Conservation (phyloP, 2,797 vertebrate species). For the Coilia nasus region DNA sequence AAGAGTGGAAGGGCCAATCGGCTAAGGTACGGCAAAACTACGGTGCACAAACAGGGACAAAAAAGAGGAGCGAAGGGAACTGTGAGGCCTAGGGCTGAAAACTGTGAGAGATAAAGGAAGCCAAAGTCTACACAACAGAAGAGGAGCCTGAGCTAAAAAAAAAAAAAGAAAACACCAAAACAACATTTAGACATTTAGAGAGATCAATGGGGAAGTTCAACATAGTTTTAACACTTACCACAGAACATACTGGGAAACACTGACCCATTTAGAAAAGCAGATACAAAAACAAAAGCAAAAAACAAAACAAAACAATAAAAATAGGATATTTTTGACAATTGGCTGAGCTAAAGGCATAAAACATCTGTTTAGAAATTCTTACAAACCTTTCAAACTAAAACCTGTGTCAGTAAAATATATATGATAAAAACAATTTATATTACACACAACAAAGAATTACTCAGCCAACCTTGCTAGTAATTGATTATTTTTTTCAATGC, state of each 20-base stretch:
- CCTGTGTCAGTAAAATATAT: not conserved
- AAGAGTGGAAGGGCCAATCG: not conserved
- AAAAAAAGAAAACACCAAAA: constrained; percentile 66
- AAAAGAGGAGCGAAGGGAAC: constrained; percentile 47
- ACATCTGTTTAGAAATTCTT: not conserved
- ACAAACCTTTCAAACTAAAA: not conserved
- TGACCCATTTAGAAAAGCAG: constrained; percentile 71
- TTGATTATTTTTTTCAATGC: not conserved
- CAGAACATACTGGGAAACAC: constrained; percentile 69
- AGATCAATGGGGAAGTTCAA: constrained; percentile 53
- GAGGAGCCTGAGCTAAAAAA: constrained; percentile 42
- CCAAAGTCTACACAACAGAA: constrained; percentile 41
- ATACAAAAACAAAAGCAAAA: constrained; percentile 53
- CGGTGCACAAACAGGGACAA: not conserved
- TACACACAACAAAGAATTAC: not conserved
- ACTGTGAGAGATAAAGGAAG: constrained; percentile 60
- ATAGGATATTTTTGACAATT: constrained; percentile 43
- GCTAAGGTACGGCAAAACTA: not conserved
- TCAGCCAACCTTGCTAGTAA: not conserved
- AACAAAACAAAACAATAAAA: constrained; percentile 57
- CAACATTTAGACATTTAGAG: constrained; percentile 60
- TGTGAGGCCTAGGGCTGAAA: constrained; percentile 55
- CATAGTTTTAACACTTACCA: constrained; percentile 64
- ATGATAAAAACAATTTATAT: not conserved
- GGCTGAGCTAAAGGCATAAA: constrained; percentile 11